Base-by-base conservation (phyloP, 2,113 vertebrate genomes). In the Eptatretus burgeri region DNA sequence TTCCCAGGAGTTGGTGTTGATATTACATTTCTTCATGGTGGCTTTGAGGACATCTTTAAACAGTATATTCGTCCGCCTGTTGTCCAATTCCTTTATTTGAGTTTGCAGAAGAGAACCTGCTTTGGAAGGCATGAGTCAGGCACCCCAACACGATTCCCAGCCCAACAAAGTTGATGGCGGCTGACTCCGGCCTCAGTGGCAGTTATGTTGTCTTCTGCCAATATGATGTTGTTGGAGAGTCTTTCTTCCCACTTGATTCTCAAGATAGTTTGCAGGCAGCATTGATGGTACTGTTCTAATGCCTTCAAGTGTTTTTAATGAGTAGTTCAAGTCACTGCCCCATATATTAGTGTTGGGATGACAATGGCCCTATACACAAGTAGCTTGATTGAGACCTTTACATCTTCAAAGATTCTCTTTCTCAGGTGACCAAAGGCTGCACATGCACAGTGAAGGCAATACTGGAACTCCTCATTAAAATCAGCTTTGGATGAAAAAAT, bases 341-440 rank as follows among this genome's bases (percentile, higher is more conserved):
- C 52, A 56, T 56, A 56, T 17, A 9, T 5, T 14, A 56, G 52
- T 56, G 52, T 56, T 16, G 52, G 52, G 52, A 56, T 56, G 14
- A 56, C 52, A 56, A 56, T 17, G 18, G 52, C 52, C 14, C 18
- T 56, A 17, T 56, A 56, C 14, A 56, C 52, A 16, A 56, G 14
- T 56, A 56, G 18, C 18, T 56, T 56, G 52, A 17, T 56, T 14
- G 8, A 16, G 14, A 17, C 18, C 18, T 56, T 56, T 5, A 56
- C 18, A 17, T 56, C 52, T 16, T 56, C 18, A 56, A 56, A 9
- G 1, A 56, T 17, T 17, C 8, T 56, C 52, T 56, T 14, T 56
- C 52, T 56, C 18, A 56, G 52, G 52, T 17, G 52, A 56, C 52
- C 52, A 17, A 56, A 56, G 52, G 52, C 52, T 56, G 52, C 52